These are phyloP conservation scores for Mionectes olivaceus DNA, from an alignment of 2,797 vertebrate species.

Conservation along the genomic window DNA sequence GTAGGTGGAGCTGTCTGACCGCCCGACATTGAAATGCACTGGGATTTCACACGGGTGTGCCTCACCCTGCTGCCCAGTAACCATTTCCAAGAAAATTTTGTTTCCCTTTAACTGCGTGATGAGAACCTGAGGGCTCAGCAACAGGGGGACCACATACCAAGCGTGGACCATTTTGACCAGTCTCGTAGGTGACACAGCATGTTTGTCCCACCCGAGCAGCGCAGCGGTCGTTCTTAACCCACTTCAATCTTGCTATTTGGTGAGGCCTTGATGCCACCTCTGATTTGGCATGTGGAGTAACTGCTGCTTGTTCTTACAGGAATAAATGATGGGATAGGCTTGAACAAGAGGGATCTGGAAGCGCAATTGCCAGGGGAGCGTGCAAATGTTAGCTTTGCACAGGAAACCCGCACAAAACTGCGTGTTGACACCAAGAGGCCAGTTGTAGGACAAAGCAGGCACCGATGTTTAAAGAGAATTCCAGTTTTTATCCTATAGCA, in stretches of 20 bases:
- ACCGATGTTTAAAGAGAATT: conserved; percentile 70
- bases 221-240: not conserved
- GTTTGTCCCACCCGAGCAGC: not conserved
- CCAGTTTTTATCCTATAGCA: conserved; percentile 70
- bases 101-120: not conserved
- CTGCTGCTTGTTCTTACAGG: conserved; percentile 12
- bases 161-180: not conserved
- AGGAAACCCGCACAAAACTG: conserved; percentile 46
- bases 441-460: conserved; percentile 61
- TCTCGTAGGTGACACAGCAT: accelerated
- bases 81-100: not conserved
- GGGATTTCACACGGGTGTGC: not conserved
- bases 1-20: conserved; percentile 7
- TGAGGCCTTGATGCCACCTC: not conserved
- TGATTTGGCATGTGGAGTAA: conserved; percentile 38
- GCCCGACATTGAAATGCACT: not conserved
- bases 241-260: not conserved
- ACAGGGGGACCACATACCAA: not conserved
- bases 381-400: conserved; percentile 65
- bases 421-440: conserved; percentile 51
- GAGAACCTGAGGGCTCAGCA: not conserved
- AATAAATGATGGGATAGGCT: conserved; percentile 19
- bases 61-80: not conserved
- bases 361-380: conserved; percentile 19
- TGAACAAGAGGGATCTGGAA: conserved; percentile 52